Conservation (phyloP, 2,113 vertebrate genomes). For the Mesocricetus auratus region DNA sequence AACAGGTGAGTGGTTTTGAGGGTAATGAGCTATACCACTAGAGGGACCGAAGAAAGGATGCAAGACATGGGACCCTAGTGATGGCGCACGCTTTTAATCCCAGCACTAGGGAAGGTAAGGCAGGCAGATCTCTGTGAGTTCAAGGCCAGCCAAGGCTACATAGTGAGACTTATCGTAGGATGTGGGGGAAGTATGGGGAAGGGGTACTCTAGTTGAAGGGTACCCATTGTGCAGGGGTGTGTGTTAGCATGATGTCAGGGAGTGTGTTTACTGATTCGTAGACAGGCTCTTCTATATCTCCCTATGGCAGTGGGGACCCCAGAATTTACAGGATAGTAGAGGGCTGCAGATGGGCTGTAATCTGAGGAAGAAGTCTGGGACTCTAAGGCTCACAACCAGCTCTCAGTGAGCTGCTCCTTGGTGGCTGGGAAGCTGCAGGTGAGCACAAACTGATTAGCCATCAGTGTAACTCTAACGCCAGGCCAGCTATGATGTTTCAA, state of each 20-base stretch:
- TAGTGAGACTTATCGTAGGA: background rate
- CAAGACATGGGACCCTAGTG: background rate
- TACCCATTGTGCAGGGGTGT: background rate
- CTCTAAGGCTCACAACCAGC: background rate
- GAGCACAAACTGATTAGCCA: background rate
- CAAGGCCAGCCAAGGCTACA: background rate
- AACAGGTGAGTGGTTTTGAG: background rate
- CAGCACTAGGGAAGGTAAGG: background rate
- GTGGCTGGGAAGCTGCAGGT: background rate
- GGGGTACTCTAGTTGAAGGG: background rate
- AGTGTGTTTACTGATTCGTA: background rate
- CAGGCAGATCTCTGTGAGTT: background rate
- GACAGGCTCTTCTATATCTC: too few relatives aligned
- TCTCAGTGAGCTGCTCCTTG: background rate
- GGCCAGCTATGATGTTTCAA: background rate
- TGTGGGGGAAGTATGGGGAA: too few relatives aligned
- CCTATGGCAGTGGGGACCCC: background rate
- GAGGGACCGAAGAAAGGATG: background rate
- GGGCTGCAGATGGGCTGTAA: background rate
- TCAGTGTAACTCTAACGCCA: background rate
- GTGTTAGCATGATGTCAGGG: background rate
- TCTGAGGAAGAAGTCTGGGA: background rate
- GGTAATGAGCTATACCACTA: background rate
- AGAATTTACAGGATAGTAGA: background rate
- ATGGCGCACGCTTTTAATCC: fast-evolving